Conservation (phyloP, 2,888 invertebrate species). For the Heliconius ismenius region DNA sequence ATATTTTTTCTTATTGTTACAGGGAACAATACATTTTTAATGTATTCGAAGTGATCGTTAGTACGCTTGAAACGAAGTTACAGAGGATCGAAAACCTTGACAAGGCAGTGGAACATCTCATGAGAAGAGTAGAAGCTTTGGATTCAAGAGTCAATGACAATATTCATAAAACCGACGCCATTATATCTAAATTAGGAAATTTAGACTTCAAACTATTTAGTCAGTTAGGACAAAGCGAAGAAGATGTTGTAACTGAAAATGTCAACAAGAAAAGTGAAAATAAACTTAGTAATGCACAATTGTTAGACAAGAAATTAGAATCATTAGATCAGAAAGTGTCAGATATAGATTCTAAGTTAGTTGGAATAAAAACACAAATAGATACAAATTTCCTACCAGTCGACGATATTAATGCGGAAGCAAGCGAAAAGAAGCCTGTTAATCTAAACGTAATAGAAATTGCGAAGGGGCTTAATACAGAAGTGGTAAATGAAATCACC, state of each 20-base stretch:
- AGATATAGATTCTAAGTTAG: slow-evolving; percentile 90
- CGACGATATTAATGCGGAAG: slow-evolving; percentile 93
- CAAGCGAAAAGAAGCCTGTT: slow-evolving; percentile 92
- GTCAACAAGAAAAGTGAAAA: slow-evolving; percentile 51
- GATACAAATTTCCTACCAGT: slow-evolving; percentile 90
- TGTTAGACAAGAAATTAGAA: slow-evolving; percentile 85
- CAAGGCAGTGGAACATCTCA: slow-evolving; percentile 92
- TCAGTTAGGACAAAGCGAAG: slow-evolving; percentile 69
- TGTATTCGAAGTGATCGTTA: slow-evolving; percentile 94
- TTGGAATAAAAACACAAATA: slow-evolving; percentile 89
- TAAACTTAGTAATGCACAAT: slow-evolving; percentile 66
- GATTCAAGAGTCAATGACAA: slow-evolving; percentile 92
- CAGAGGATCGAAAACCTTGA: slow-evolving; percentile 94
- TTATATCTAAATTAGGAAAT: slow-evolving; percentile 88
- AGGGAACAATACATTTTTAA: slow-evolving; percentile 94
- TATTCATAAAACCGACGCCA: slow-evolving; percentile 91
- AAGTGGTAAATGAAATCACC: slow-evolving; percentile 90
- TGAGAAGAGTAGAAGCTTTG: slow-evolving; percentile 91
- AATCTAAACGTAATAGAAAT: slow-evolving; percentile 92
- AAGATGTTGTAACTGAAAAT: slow-evolving; percentile 64
- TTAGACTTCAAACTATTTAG: slow-evolving; percentile 89
- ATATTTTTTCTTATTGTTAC: slow-evolving; percentile 62
- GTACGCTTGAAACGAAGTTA: slow-evolving; percentile 92
- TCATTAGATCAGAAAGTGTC: slow-evolving; percentile 91
- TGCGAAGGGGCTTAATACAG: slow-evolving; percentile 90